Conservation (phyloP, 2,888 invertebrate species). For the Coenonympha arcania region DNA sequence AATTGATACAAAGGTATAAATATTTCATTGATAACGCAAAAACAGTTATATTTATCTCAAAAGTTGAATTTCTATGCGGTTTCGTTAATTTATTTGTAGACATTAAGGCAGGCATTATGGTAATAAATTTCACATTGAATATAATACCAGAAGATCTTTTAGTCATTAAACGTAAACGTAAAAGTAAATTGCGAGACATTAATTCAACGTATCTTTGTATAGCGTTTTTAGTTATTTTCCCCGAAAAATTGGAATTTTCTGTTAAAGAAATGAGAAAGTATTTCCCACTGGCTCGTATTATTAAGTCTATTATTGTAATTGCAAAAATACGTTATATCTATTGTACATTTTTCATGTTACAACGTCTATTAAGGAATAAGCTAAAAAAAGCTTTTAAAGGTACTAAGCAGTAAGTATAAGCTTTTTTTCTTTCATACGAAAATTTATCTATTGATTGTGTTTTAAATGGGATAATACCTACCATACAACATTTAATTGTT, state of each 20-base stretch:
- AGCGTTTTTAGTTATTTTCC: not conserved
- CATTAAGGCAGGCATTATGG: not conserved
- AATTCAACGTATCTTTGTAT: constrained; percentile 12
- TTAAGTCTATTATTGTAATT: too few species aligned
- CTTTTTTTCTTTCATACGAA: too few species aligned
- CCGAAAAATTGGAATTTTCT: not conserved
- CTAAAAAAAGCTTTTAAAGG: too few species aligned
- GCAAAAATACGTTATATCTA: too few species aligned
- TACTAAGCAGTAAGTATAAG: too few species aligned
- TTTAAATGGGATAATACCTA: too few species aligned
- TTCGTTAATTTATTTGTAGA: constrained; percentile 1
- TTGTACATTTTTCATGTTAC: too few species aligned
- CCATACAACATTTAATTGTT: too few species aligned
- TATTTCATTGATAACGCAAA: not conserved
- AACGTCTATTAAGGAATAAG: too few species aligned
- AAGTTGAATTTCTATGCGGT: not conserved
- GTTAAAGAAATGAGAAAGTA: not conserved
- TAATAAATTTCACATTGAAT: constrained; percentile 14
- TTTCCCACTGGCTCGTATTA: not conserved
- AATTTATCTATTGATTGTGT: too few species aligned
- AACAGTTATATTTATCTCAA: not conserved
- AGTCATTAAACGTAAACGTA: constrained; percentile 13
- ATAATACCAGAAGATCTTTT: constrained; percentile 11
- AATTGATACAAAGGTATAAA: not conserved
- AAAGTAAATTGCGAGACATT: constrained; percentile 9